phyloP scores from a whole-genome alignment of 2,888 invertebrate species.

The Agrotis puta region DNA sequence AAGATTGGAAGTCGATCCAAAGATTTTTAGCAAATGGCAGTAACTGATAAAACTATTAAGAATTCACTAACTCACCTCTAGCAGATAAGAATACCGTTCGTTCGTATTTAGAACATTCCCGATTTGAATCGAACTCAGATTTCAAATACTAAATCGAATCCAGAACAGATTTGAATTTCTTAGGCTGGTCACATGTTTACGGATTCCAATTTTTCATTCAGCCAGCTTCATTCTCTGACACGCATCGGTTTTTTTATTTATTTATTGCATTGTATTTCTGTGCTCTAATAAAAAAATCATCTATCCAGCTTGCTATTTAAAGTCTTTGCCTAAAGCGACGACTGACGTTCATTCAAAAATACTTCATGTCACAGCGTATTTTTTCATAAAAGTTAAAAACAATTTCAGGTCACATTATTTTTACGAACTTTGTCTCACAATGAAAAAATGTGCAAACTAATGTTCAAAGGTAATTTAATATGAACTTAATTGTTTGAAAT shows the following conservation, averaged over 20 bases:
- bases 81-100: background rate
- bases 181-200: too few relatives aligned
- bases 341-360: background rate
- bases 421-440: slow-evolving; percentile 9
- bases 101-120: slow-evolving; percentile 1
- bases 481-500: slow-evolving; percentile 46
- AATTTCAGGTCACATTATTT: slow-evolving; percentile 20
- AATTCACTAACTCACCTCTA: background rate
- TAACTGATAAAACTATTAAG: background rate
- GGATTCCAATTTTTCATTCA: too few relatives aligned
- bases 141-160: background rate
- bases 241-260: too few relatives aligned
- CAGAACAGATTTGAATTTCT: background rate
- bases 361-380: background rate
- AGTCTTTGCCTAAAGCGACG: too few relatives aligned
- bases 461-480: slow-evolving; percentile 47
- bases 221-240: too few relatives aligned
- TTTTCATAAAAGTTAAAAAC: slow-evolving; percentile 20
- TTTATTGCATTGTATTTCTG: too few relatives aligned
- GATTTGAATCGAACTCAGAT: background rate
- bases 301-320: too few relatives aligned
- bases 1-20: too few relatives aligned
- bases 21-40: too few relatives aligned
- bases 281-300: background rate
- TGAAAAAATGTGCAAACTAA: slow-evolving; percentile 39